Conservation (phyloP, 2,888 invertebrate genomes). For the Eristalis intricaria region DNA sequence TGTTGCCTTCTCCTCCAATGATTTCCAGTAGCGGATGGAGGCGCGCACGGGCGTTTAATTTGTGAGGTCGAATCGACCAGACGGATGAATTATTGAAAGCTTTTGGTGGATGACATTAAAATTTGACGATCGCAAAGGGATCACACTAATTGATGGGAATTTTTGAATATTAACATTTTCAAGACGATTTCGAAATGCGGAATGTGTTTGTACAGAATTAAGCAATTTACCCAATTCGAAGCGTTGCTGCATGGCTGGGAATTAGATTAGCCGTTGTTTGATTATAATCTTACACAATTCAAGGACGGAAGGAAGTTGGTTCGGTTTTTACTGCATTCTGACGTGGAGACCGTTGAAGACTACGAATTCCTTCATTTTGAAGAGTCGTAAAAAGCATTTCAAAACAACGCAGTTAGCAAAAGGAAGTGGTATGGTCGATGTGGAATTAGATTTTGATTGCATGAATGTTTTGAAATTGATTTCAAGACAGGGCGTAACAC, state of each 20-base stretch:
- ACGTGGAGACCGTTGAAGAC: too few species aligned
- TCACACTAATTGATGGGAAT: background rate
- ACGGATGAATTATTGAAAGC: background rate
- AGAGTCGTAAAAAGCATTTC: background rate
- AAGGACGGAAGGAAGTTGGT: background rate
- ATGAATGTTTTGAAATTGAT: too few species aligned
- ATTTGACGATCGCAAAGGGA: slow-evolving; percentile 1
- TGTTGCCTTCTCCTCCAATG: too few species aligned
- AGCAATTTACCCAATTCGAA: background rate
- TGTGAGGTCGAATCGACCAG: background rate
- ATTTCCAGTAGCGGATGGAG: background rate
- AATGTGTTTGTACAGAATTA: background rate
- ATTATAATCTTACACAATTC: background rate
- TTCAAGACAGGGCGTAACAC: too few species aligned
- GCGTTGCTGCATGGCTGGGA: background rate
- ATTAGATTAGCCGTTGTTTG: background rate
- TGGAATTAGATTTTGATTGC: too few species aligned
- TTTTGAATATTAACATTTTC: background rate
- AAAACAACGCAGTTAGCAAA: background rate
- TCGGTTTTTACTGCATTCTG: background rate
- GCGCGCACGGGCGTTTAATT: background rate
- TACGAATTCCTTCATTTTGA: too few species aligned
- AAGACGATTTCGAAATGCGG: background rate
- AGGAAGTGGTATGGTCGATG: too few species aligned
- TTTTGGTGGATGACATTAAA: slow-evolving; percentile 2